Conservation (phyloP, 1,140 invertebrate species). For the Oedothorax gibbosus region DNA sequence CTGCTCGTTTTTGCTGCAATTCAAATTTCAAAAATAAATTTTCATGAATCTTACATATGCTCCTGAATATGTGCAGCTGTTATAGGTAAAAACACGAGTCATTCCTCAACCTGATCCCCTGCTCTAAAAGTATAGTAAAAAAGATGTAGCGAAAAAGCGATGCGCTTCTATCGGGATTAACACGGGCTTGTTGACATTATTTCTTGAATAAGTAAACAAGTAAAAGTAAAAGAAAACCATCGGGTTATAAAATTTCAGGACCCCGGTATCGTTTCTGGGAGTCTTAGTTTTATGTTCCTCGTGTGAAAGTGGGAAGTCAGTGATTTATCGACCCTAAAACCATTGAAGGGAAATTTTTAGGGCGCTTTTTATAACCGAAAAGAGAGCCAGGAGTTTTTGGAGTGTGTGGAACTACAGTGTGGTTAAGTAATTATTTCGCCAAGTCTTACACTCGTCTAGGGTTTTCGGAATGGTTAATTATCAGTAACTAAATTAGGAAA, state of each 20-base stretch:
- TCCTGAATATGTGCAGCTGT: no score
- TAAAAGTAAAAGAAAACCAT: constrained; percentile 22
- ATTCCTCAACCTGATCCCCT: no score
- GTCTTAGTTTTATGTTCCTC: constrained; percentile 20
- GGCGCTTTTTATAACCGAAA: constrained; percentile 29
- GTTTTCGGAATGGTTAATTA: no score
- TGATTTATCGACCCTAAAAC: constrained; percentile 35
- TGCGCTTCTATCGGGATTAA: background rate
- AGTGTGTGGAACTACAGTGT: constrained; percentile 2
- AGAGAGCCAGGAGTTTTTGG: constrained; percentile 17
- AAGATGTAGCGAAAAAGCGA: no score
- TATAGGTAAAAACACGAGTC: no score
- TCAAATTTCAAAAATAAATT: no score
- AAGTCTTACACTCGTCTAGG: no score
- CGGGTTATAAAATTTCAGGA: constrained; percentile 31
- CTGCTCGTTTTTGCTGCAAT: no score
- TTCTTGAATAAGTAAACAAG: constrained; percentile 26
- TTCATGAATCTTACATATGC: no score
- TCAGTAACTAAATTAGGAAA: no score
- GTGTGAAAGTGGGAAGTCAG: background rate
- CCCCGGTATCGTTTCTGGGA: constrained; percentile 12
- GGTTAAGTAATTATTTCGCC: constrained; percentile 3
- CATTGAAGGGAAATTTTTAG: constrained; percentile 31
- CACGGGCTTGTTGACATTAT: constrained; percentile 32
- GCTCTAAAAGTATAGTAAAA: no score